These are phyloP conservation scores for Gymnogyps californianus DNA, from an alignment of 2,113 vertebrate species.

Conservation along the genomic window DNA sequence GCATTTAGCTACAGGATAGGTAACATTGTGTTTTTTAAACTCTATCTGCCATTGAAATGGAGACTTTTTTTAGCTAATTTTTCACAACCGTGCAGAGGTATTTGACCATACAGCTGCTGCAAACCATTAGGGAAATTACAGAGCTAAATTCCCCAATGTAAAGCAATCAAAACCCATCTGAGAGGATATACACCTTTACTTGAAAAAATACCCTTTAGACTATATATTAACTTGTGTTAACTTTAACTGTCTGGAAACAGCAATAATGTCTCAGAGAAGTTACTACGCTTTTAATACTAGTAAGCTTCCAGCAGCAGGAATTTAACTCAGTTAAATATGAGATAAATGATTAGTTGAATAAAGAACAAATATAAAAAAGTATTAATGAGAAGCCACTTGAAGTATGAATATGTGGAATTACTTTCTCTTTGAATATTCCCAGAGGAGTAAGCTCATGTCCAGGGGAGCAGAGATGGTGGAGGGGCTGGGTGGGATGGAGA, in stretches of 20 bases:
- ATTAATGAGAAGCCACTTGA: neutral
- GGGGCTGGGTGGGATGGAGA: neutral
- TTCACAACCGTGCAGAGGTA: neutral
- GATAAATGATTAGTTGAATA: neutral
- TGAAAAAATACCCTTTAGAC: neutral
- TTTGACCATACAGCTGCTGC: neutral
- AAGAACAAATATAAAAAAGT: neutral
- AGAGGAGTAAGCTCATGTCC: rapidly evolving
- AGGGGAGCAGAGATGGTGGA: neutral
- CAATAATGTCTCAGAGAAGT: neutral
- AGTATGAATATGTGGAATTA: neutral
- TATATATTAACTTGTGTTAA: neutral
- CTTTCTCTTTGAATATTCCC: neutral
- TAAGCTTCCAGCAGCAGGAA: neutral
- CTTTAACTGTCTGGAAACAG: neutral
- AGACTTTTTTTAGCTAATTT: neutral
- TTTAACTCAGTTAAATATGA: no score
- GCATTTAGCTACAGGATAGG: neutral
- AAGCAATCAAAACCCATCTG: neutral
- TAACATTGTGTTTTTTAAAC: neutral
- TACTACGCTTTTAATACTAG: neutral
- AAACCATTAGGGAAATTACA: neutral
- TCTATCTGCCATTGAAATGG: neutral
- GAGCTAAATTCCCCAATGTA: neutral
- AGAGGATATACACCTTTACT: neutral